Evolutionary conservation across 2,113 vertebrate species (phyloP).

Genomic region (Anser brachyrhynchus): DNA sequence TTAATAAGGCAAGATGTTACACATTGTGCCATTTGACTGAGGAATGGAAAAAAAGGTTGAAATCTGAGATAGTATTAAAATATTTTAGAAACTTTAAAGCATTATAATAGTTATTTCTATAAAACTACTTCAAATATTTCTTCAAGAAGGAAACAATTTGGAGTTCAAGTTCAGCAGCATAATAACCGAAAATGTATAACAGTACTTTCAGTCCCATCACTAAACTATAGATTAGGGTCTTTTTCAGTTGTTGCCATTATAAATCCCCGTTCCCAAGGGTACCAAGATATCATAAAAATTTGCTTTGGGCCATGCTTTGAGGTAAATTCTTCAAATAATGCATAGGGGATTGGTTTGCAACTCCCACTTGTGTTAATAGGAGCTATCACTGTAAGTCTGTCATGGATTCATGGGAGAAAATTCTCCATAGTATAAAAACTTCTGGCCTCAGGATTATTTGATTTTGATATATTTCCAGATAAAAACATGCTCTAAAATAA

Average conservation of each 20-base stretch:
- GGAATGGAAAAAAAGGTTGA: slow-evolving; percentile 9
- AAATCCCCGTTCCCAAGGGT: slow-evolving; percentile 57
- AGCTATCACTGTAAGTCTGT: slow-evolving; percentile 49
- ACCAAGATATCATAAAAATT: slow-evolving; percentile 54
- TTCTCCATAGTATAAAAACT: slow-evolving; percentile 28
- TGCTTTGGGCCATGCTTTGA: slow-evolving; percentile 67
- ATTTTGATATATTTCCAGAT: slow-evolving; percentile 29
- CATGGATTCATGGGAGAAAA: slow-evolving; percentile 51
- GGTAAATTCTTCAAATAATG: slow-evolving; percentile 61
- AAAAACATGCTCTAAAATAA: slow-evolving; percentile 47
- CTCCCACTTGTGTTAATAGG: slow-evolving; percentile 56
- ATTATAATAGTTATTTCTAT: slow-evolving; percentile 57
- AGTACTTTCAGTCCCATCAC: slow-evolving; percentile 46
- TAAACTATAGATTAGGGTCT: slow-evolving; percentile 65
- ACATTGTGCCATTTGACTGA: neutral
- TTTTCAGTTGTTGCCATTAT: slow-evolving; percentile 61
- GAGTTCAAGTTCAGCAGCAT: slow-evolving; percentile 58
- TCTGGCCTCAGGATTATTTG: slow-evolving; percentile 43
- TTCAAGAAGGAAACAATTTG: slow-evolving; percentile 70
- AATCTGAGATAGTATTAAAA: slow-evolving; percentile 56
- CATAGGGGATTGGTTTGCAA: slow-evolving; percentile 50
- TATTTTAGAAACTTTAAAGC: slow-evolving; percentile 48
- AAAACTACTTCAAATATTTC: slow-evolving; percentile 65
- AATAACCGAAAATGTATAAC: slow-evolving; percentile 46
- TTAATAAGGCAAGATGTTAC: slow-evolving; percentile 21